These are phyloP conservation scores for Smutsia gigantea DNA, from an alignment of 2,797 vertebrate species.

Conservation along the genomic window DNA sequence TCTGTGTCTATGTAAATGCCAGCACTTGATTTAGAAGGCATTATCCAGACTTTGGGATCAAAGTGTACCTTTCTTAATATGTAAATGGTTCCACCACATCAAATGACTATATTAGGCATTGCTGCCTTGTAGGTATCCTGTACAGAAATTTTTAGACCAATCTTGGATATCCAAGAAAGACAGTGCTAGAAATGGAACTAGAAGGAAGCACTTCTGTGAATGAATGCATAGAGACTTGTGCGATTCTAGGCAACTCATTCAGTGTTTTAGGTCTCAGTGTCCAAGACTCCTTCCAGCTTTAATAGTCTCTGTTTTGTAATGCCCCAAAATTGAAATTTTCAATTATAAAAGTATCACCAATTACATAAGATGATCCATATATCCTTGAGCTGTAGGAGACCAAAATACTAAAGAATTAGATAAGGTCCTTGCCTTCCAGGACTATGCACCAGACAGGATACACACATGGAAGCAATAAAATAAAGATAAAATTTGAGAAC, in stretches of 20 bases:
- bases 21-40: slow-evolving; percentile 46
- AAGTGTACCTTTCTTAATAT: slow-evolving; percentile 40
- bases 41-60: slow-evolving; percentile 34
- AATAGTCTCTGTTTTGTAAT: neutral
- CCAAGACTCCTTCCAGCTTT: neutral
- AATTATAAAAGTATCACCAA: slow-evolving; percentile 21
- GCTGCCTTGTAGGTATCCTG: neutral
- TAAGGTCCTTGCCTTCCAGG: neutral
- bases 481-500: neutral
- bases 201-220: neutral
- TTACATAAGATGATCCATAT: neutral
- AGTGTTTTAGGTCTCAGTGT: neutral
- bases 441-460: neutral
- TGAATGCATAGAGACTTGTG: neutral
- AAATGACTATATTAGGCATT: slow-evolving; percentile 21
- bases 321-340: neutral
- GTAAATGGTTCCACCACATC: neutral
- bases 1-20: slow-evolving; percentile 36
- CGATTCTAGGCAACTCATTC: neutral
- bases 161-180: neutral
- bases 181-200: neutral
- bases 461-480: neutral
- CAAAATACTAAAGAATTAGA: slow-evolving; percentile 21
- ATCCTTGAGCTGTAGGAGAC: neutral
- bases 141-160: neutral